Conservation (phyloP, 2,888 invertebrate genomes). For the Loripinus fragilis region DNA sequence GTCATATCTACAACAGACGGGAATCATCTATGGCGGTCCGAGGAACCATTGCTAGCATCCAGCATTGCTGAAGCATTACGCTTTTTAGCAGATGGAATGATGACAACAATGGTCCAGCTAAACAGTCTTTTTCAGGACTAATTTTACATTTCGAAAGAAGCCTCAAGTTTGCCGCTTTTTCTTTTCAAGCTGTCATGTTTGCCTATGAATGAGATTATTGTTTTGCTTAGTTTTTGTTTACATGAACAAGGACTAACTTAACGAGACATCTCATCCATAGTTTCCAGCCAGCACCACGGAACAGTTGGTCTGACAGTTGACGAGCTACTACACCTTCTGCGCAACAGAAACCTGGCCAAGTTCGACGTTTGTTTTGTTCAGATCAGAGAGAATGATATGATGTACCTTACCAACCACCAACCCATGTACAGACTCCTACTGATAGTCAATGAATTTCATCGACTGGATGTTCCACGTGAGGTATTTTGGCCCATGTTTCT, state of each 20-base stretch:
- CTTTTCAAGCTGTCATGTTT: no score
- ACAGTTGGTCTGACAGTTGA: background rate
- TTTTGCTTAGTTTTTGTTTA: no score
- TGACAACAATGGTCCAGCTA: no score
- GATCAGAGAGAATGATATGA: conserved; percentile 2
- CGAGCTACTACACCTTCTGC: no score
- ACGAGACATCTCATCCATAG: no score
- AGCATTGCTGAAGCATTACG: background rate
- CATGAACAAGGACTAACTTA: no score
- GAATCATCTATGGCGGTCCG: background rate
- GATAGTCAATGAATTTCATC: background rate
- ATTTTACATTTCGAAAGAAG: no score
- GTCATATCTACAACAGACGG: background rate
- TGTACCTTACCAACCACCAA: no score
- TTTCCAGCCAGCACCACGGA: background rate
- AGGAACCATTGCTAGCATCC: background rate
- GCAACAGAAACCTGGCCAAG: no score
- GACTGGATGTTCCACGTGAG: background rate
- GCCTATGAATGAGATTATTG: no score
- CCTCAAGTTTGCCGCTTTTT: no score
- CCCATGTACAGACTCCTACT: background rate
- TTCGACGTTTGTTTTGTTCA: background rate
- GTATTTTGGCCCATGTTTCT: background rate
- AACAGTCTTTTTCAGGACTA: no score
- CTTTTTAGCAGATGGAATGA: background rate